These are phyloP conservation scores for Chloroclysta siterata DNA, from an alignment of 2,888 invertebrate genomes.

Conservation along the genomic window DNA sequence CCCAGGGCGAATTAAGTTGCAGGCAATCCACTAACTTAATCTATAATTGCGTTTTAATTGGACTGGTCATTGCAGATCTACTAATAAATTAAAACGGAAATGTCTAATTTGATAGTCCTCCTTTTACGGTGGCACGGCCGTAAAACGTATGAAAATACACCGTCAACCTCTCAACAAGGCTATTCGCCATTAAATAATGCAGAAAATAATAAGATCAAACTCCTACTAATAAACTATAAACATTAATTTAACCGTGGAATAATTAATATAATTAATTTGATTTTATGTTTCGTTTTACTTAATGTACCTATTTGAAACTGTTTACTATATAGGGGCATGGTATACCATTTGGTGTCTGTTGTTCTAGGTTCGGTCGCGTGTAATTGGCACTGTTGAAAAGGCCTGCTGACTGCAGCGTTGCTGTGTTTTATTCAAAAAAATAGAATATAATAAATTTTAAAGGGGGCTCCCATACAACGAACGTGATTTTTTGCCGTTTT, in stretches of 20 bases:
- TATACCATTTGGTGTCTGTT: no score
- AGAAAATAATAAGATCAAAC: constrained; percentile 9
- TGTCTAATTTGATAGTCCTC: constrained; percentile 1
- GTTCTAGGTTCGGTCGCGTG: no score
- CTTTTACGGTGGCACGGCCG: background rate
- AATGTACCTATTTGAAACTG: background rate
- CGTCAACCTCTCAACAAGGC: constrained; percentile 10
- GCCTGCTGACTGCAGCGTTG: no score
- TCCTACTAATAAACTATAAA: background rate
- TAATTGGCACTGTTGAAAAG: no score
- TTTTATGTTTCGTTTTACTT: background rate
- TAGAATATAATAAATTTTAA: no score
- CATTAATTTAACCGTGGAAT: no score
- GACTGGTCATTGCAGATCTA: background rate
- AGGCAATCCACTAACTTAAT: background rate
- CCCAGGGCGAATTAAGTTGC: background rate
- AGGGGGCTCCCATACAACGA: no score
- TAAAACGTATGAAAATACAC: constrained; percentile 11
- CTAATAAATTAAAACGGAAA: constrained; percentile 4
- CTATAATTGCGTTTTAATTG: background rate
- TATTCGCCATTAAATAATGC: constrained; percentile 10
- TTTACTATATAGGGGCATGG: no score
- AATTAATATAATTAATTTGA: background rate
- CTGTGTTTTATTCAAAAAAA: no score
- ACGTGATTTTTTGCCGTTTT: no score